These are phyloP conservation scores for Drosophila mettleri DNA, from an alignment of 2,888 invertebrate species.

Conservation along the genomic window DNA sequence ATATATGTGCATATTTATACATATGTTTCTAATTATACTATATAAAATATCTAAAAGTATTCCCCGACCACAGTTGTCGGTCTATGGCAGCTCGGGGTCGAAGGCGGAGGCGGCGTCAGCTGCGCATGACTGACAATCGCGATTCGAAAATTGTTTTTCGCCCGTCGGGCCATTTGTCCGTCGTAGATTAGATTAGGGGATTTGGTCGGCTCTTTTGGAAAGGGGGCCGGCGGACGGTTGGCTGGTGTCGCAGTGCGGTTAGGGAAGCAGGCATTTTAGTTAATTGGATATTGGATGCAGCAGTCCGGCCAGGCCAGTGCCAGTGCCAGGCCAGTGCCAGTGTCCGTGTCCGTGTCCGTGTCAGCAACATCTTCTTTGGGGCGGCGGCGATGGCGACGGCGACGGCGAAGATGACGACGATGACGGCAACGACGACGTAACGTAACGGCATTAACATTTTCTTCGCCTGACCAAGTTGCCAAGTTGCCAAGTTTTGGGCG, in stretches of 20 bases:
- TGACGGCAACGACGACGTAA: conserved; percentile 14
- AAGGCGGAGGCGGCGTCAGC: conserved; percentile 50
- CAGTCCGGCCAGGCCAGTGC: conserved; percentile 15
- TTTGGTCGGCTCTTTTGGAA: conserved; percentile 32
- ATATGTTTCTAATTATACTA: conserved; percentile 40
- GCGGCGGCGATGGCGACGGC: conserved; percentile 24
- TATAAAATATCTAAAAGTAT: conserved; percentile 46
- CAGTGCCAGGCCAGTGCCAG: conserved; percentile 22
- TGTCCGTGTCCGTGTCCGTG: conserved; percentile 9
- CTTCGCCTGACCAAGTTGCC: conserved; percentile 39
- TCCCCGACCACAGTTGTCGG: conserved; percentile 29
- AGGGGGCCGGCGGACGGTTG: too few relatives aligned
- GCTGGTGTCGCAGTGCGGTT: background rate
- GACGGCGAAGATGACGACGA: too few relatives aligned
- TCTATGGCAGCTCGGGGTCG: conserved; percentile 28
- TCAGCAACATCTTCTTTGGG: conserved; percentile 24
- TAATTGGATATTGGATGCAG: conserved; percentile 63
- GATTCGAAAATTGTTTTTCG: conserved; percentile 67
- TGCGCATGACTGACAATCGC: conserved; percentile 73
- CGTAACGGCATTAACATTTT: conserved; percentile 48
- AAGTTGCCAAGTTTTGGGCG: conserved; percentile 49
- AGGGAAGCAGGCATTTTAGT: conserved; percentile 47
- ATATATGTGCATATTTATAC: conserved; percentile 15
- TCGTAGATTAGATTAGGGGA: conserved; percentile 60
- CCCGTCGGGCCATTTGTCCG: conserved; percentile 61